Base-by-base conservation (phyloP, 2,888 invertebrate genomes). In the Dryomyza anilis region DNA sequence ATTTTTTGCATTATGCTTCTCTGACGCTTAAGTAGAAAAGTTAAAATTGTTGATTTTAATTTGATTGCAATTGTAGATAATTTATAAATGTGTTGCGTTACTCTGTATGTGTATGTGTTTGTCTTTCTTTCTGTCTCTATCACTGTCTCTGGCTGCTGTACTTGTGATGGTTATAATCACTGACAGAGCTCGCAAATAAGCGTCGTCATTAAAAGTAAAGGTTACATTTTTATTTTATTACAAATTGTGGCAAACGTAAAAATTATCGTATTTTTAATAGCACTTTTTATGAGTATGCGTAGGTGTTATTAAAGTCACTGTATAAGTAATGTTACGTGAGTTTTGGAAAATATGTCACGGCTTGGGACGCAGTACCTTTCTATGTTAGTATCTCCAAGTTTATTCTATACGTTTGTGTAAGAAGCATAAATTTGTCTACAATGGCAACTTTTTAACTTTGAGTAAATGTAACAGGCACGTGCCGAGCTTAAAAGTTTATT, bases 1-100 rank as follows among this genome's bases (percentile, higher is more conserved):
- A n/a, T n/a, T n/a, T n/a, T n/a, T n/a, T n/a, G 21, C 50, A 14
- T 50, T n/a, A n/a, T 27, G 23, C 45, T 4, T 8, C 45, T 16
- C 19, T 8, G 8, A n/a, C 23, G 55, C 55, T 55, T 30, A 55
- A 30, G 55, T 55, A 55, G 33, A 55, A 55, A 55, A 55, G 55
- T 55, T 36, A 23, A 55, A 55, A 55, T 55, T 55, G 33, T 55
- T 55, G 36, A 55, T 36, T 55, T 55, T 55, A 55, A 55, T 55
- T 55, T 55, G 55, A 55, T 55, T 55, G 36, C 55, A 23, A 25
- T 25, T 25, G n/a, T 25, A 25, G 50, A 25, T 23, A 21, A 27
- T 27, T 21, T 14, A 14, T 10, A 7, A n/a, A 10, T 50, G 50
- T 50, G 25, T 50, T 23, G 25, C 1, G 12, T 23, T 10, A 6